These are phyloP conservation scores for Lordiphosa collinella DNA, from an alignment of 1,140 invertebrate species.

Conservation along the genomic window DNA sequence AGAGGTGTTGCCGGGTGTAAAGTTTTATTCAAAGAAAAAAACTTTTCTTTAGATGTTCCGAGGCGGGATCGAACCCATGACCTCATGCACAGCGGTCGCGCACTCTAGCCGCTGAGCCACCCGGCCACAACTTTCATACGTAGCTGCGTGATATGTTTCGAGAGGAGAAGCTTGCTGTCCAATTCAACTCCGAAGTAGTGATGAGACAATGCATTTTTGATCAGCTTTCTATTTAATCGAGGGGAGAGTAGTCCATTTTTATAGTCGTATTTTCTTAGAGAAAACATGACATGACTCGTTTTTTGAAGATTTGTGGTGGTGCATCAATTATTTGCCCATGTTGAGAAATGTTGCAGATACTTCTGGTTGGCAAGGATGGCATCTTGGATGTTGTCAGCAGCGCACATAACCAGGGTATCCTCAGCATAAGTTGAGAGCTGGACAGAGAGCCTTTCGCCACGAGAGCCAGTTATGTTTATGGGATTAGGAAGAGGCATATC, in stretches of 20 bases:
- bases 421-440: slow-evolving; percentile 6
- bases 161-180: neutral
- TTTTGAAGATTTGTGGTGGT: neutral
- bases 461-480: neutral
- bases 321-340: slow-evolving; percentile 4
- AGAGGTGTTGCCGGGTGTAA: no score
- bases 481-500: slow-evolving; percentile 3
- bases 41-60: no score
- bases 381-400: neutral
- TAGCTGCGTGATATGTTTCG: neutral
- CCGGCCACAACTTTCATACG: no score
- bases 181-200: neutral
- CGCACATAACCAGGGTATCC: neutral
- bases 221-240: neutral
- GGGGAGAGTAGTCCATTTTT: neutral
- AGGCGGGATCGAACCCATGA: no score
- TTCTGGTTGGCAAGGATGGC: neutral
- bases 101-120: no score
- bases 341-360: neutral
- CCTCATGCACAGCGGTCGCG: no score
- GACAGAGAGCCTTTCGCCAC: neutral
- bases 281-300: neutral
- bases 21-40: no score
- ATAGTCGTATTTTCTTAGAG: neutral
- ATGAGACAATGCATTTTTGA: neutral